These are phyloP conservation scores for Phaedon cochleariae DNA, from an alignment of 2,888 invertebrate genomes.

Conservation along the genomic window DNA sequence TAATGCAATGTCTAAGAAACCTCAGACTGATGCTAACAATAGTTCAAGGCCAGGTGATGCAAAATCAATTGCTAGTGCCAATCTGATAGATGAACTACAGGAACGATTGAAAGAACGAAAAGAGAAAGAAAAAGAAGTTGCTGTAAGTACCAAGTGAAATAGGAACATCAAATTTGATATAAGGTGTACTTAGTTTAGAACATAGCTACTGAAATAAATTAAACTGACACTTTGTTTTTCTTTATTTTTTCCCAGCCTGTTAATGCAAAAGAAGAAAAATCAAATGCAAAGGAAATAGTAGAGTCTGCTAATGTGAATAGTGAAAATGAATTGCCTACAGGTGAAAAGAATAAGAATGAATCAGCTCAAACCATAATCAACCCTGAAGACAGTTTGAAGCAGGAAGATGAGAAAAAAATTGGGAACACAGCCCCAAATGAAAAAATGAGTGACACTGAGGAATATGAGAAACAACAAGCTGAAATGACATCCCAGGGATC, in stretches of 20 bases:
- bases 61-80: neutral
- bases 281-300: neutral
- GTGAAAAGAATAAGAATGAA: neutral
- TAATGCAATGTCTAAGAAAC: neutral
- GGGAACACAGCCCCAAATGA: neutral
- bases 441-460: too few relatives aligned
- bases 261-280: neutral
- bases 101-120: neutral
- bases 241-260: neutral
- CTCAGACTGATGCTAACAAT: neutral
- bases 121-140: neutral
- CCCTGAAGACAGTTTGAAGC: neutral
- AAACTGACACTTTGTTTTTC: neutral
- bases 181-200: neutral
- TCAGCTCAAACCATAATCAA: neutral
- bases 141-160: slow-evolving; percentile 5
- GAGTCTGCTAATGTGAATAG: neutral
- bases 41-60: neutral
- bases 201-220: neutral
- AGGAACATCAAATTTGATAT: neutral
- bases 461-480: too few relatives aligned
- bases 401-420: neutral
- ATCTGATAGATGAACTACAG: neutral
- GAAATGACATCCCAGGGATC: too few relatives aligned
- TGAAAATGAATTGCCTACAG: neutral